phyloP scores from a whole-genome alignment of 2,113 vertebrate species.

The Otus sunia region DNA sequence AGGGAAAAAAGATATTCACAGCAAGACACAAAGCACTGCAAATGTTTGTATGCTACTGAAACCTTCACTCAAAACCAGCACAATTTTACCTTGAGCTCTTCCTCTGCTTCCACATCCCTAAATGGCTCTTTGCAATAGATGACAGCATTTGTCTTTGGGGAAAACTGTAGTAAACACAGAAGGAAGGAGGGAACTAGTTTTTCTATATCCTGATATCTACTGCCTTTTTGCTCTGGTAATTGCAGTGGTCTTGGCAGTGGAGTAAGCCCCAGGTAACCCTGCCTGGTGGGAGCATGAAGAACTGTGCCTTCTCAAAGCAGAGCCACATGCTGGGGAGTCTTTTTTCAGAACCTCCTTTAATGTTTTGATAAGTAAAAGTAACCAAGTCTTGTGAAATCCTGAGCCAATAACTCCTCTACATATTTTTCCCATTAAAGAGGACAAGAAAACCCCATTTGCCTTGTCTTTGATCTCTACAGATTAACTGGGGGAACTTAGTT shows the following conservation, averaged over 20 bases:
- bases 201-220: neutral
- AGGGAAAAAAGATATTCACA: neutral
- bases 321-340: accelerated
- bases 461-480: neutral
- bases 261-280: neutral
- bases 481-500: neutral
- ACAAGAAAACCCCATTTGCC: neutral
- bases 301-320: neutral
- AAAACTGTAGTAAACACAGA: neutral
- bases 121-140: neutral
- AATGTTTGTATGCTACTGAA: neutral
- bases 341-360: neutral
- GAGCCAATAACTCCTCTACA: neutral
- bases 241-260: neutral
- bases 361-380: neutral
- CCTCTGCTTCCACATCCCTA: neutral
- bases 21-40: neutral
- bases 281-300: neutral
- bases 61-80: neutral
- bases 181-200: neutral
- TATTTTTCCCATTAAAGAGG: neutral
- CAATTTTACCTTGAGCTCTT: neutral
- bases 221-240: neutral
- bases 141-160: neutral
- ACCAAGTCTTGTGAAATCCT: neutral